Base-by-base conservation (phyloP, 2,888 invertebrate genomes). In the Sphinx pinastri region DNA sequence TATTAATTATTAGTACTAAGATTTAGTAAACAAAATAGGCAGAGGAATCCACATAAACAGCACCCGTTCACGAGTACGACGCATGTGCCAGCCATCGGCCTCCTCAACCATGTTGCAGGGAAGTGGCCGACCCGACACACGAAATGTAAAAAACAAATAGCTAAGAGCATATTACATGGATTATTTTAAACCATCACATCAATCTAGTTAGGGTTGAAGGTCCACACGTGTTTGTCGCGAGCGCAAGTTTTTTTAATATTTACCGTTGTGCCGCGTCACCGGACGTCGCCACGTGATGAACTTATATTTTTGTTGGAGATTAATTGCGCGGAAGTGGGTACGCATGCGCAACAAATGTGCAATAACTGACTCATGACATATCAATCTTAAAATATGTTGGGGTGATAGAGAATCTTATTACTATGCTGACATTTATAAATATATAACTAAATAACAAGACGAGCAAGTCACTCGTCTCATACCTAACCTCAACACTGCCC, bases 261-360 rank as follows among this genome's bases (percentile, higher is more conserved):
- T 38, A 38, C 13, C 1, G 19, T 49, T 47, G 49, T 8, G 49
- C 45, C 45, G 16, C 60, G 47, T 47, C 45, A 63, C 63, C 63
- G 69, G 45, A 54, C 63, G 69, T 67, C 59, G 31, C 13, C 31
- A 19, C 55, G 11, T n/a, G 19, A 49, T 49, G 63, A 19, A 49
- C 47, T 57, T 51, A 68, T 71, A 67, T 70, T 55, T 73, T 68
- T 70, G 63, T 63, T 63, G 47, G 47, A 49, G 49, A 63, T 63
- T 63, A 63, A 63, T 63, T 19, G 63, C 58, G 38, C 75, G 77
- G 77, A 77, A 77, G 74, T 72, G 8, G 68, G 70, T 60, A 55
- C 71, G 76, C 72, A 73, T 74, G 74, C 71, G 52, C 70, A 68
- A 68, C 77, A 77, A 76, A 74, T 76, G 75, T 82, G 77, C 70